Conservation (phyloP, 2,113 vertebrate species). For the Alouatta palliata region DNA sequence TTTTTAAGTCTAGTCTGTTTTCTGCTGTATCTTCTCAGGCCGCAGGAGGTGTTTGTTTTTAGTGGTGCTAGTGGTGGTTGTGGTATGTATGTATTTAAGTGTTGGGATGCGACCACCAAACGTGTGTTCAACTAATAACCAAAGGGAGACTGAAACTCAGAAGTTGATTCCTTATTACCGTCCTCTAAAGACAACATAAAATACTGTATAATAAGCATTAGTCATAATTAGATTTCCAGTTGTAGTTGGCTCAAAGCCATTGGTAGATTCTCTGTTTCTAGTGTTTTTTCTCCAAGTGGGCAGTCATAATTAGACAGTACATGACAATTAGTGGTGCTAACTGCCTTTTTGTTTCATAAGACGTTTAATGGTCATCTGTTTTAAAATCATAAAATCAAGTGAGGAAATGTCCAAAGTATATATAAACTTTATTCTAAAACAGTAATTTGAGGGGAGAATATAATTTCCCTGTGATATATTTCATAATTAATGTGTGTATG, state of each 20-base stretch:
- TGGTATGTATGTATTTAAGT: not conserved
- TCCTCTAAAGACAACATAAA: not conserved
- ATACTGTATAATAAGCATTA: not conserved
- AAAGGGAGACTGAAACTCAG: not conserved
- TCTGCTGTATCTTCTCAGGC: not conserved
- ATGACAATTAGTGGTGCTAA: not conserved
- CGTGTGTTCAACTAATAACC: not conserved
- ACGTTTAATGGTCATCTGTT: not conserved
- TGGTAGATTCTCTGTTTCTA: conserved; percentile 17
- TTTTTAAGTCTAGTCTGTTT: not conserved
- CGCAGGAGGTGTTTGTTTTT: not conserved
- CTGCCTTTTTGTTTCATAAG: not conserved
- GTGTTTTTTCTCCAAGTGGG: not conserved
- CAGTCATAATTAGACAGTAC: not conserved
- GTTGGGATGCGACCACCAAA: not conserved
- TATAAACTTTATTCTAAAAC: not conserved
- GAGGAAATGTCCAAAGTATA: not conserved
- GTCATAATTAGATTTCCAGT: not conserved
- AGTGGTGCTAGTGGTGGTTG: not conserved
- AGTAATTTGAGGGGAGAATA: not conserved
- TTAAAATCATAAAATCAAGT: conserved; percentile 1
- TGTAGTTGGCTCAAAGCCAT: not conserved
- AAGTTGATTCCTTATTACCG: not conserved
- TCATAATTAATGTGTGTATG: not conserved
- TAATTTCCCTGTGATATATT: not conserved